phyloP scores from a whole-genome alignment of 2,888 invertebrate genomes.

The Scaptomyza flava region DNA sequence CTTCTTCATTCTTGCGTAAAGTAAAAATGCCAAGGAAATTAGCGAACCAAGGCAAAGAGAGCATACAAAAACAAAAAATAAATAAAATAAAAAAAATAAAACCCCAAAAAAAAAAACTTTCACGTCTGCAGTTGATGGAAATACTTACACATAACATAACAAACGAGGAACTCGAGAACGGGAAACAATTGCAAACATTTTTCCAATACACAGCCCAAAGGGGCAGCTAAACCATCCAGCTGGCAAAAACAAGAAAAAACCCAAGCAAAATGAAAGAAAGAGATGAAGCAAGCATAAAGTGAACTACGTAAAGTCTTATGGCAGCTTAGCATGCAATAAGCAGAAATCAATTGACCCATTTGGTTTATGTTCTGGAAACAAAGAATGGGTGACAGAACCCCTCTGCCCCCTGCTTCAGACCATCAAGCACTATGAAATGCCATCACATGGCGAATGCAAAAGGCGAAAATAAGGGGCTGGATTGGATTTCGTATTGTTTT shows the following conservation, averaged over 20 bases:
- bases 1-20: constrained; percentile 70
- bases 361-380: constrained; percentile 80
- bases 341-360: constrained; percentile 82
- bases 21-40: constrained; percentile 69
- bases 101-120: constrained; percentile 34
- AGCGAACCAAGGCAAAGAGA: constrained; percentile 46
- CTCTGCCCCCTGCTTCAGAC: not conserved
- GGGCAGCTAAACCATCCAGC: constrained; percentile 21
- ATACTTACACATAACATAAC: constrained; percentile 63
- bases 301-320: constrained; percentile 66
- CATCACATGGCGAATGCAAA: constrained; percentile 42
- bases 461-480: constrained; percentile 9
- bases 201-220: constrained; percentile 48
- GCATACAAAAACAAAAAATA: constrained; percentile 10
- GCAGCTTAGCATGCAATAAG: constrained; percentile 76
- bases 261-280: not conserved
- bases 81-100: no score
- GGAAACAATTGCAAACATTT: constrained; percentile 67
- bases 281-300: constrained; percentile 14
- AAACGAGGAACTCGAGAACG: constrained; percentile 26
- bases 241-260: not conserved
- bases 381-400: constrained; percentile 18
- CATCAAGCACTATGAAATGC: constrained; percentile 30
- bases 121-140: constrained; percentile 74
- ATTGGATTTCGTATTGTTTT: constrained; percentile 55